phyloP scores from a whole-genome alignment of 2,888 invertebrate genomes.

The Emmelina monodactyla region DNA sequence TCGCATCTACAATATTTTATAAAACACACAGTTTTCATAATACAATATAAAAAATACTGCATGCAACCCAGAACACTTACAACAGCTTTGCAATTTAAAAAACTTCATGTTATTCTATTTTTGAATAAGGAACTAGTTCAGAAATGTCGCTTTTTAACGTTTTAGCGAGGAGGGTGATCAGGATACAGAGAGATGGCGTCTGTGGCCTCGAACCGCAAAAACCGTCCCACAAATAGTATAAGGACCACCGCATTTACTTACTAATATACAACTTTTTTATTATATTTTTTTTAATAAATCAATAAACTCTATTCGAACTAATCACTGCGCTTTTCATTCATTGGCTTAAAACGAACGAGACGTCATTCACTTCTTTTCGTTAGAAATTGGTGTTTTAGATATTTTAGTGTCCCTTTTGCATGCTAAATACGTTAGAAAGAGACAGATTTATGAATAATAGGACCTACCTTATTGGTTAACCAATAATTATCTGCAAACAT shows the following conservation, averaged over 20 bases:
- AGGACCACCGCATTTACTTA: slow-evolving; percentile 28
- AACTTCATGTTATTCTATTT: slow-evolving; percentile 10
- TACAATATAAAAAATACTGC: too few relatives aligned
- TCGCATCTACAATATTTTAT: too few relatives aligned
- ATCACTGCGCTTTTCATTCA: slow-evolving; percentile 56
- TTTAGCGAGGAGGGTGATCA: slow-evolving; percentile 53
- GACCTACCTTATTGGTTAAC: too few relatives aligned
- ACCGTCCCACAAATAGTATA: slow-evolving; percentile 61
- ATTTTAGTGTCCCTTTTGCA: slow-evolving; percentile 49
- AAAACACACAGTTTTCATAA: too few relatives aligned
- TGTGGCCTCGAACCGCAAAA: slow-evolving; percentile 50
- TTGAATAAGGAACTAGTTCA: slow-evolving; percentile 25
- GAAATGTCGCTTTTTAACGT: slow-evolving; percentile 19
- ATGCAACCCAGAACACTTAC: neutral
- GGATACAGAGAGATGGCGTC: slow-evolving; percentile 58
- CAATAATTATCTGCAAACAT: too few relatives aligned
- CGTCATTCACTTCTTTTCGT: slow-evolving; percentile 64
- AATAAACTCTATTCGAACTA: slow-evolving; percentile 28
- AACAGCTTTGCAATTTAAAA: neutral
- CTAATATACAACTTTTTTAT: slow-evolving; percentile 17
- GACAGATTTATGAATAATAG: too few relatives aligned
- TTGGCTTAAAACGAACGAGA: slow-evolving; percentile 41
- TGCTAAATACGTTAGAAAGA: slow-evolving; percentile 44
- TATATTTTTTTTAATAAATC: slow-evolving; percentile 21
- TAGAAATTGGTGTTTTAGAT: slow-evolving; percentile 14